Base-by-base conservation (phyloP, 2,888 invertebrate species). In the Rhingia campestris region DNA sequence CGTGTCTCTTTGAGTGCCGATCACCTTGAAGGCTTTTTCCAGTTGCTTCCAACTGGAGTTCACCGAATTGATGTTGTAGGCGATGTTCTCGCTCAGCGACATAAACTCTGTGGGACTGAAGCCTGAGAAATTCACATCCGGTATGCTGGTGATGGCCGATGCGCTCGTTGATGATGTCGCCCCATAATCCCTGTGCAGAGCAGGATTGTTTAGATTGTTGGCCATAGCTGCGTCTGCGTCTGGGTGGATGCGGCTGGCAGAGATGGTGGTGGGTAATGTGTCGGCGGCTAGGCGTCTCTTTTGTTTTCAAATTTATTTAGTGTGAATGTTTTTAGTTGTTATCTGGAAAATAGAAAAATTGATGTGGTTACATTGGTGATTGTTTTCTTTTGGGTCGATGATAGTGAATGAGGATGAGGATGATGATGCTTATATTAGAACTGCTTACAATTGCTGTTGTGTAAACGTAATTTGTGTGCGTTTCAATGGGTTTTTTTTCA, bases 81-180 rank as follows among this genome's bases (percentile, higher is more conserved):
- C 96, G 77, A 97, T 95, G 88, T 94, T 95, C 90, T 97, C 97
- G 89, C 95, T 95, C 56, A 96, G 92, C 88, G 94, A 95, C 90
- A 95, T 95, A 85, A 96, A 93, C 91, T 96, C 96, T 2, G 95
- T 94, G 3, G 95, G 95, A 88, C 94, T 94, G 89, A 95, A 95
- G 82, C 94, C 94, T 6, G 94, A 93, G 86, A 95, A 94, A 56
- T 94, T 94, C 32, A 96, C 95, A 56, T 94, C 93, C 81, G 96
- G 95, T 82, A 94, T 92, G 22, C 87, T 82, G 14, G 81, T 84
- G 49, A 87, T 87, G 30, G 87, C 86, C 54, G 89, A 88, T 53
- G 88, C 79, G 41, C 86, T 86, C 41, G 87, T 86, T n/a, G 88
- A 87, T 61, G 87, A 87, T 39, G 90, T 91, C 64, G 91, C 90